These are phyloP conservation scores for Aphis craccivora DNA, from an alignment of 1,140 invertebrate species.

Conservation along the genomic window DNA sequence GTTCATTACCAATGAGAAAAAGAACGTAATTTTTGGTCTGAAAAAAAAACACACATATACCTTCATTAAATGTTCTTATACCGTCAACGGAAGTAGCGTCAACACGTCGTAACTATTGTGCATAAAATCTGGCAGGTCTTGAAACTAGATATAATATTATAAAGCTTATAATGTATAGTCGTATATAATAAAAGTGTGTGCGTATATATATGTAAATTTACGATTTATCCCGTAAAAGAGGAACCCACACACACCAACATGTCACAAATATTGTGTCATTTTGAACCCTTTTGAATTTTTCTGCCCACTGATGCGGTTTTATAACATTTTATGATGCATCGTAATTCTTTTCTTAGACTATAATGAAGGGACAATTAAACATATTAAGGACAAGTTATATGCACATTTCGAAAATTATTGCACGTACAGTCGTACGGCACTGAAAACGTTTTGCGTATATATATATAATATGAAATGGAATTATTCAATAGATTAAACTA, in stretches of 20 bases:
- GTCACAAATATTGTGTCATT: not conserved
- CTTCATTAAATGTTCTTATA: not conserved
- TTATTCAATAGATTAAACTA: not conserved
- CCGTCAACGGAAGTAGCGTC: not conserved
- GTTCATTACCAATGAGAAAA: not conserved
- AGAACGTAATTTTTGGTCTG: not conserved
- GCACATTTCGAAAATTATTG: not conserved
- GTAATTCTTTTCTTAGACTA: not conserved
- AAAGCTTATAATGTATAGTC: not conserved
- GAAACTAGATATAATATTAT: not conserved
- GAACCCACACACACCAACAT: not conserved
- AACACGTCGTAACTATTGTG: not conserved
- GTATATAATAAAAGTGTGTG: not conserved
- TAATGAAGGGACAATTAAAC: not conserved
- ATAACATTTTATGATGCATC: not conserved
- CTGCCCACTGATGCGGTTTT: not conserved
- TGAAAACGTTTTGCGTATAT: not conserved
- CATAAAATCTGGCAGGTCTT: slow-evolving; percentile 13
- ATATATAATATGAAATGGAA: not conserved
- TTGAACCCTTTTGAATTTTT: slow-evolving; percentile 16
- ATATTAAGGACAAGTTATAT: not conserved
- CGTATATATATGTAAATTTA: not conserved
- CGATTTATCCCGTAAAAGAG: not conserved
- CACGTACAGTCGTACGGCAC: not conserved
- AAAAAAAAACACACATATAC: not conserved